Evolutionary conservation across 2,797 vertebrate genomes (phyloP), one percentile per base, ranked within the genome.

Genomic region (Poecilia wingei): DNA sequence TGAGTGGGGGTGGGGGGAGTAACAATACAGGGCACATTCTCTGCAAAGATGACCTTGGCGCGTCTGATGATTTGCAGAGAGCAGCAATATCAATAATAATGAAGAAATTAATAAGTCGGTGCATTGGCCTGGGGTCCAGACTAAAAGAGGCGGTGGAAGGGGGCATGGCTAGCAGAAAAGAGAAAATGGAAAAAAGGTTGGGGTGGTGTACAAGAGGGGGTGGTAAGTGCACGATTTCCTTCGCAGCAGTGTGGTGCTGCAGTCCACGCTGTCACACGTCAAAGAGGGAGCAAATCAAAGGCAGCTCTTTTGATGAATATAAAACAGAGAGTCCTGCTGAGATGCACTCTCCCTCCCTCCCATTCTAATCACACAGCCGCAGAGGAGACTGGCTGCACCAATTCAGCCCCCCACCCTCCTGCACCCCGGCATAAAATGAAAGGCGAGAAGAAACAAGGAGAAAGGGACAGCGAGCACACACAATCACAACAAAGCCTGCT

Each of bases 271-370:
- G 95, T 95, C 94, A 95, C 94, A 94, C 91, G 95, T 95, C 95
- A 96, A 95, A 96, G 95, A 92, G 90, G 94, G 94, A 96, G 94
- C 94, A 94, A 96, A 96, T 96, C 95, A 96, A 96, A 96, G 95
- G 93, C 85, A 95, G 95, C 94, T 94, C 96, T 96, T 96, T 96
- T 96, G 96, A 96, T 96, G 96, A 96, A 96, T 96, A 96, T 96
- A 96, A 96, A 96, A 96, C 95, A 95, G 94, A 95, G 93, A 94
- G 92, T 93, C 95, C 94, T 95, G 95, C 95, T 95, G 96, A 95
- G 95, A 95, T 95, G 93, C 93, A 94, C 95, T 95, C 94, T 91
- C 91, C 91, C 93, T 92, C 93, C 92, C 92, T 90, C 91, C 90
- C 86, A 90, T 94, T 95, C 94, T 96, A 96, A 96, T 96, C 95